phyloP scores from a whole-genome alignment of 1,140 invertebrate species.

The Brachionus asplanchnoidis region DNA sequence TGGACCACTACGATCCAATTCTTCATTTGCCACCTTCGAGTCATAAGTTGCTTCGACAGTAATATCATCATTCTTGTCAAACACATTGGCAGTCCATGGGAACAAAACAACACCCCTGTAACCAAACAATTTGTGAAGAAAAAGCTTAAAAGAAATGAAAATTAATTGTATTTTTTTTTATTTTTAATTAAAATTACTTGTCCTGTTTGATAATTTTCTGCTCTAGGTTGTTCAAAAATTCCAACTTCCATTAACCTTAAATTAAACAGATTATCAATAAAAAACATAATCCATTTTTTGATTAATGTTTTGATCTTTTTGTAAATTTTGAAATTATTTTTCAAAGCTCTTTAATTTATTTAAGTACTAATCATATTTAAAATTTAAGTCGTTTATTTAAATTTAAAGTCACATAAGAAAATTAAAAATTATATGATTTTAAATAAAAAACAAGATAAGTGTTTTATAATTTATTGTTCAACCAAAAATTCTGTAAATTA shows the following conservation, averaged over 20 bases:
- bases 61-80: conserved; percentile 61
- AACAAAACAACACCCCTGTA: conserved; percentile 90
- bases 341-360: no score
- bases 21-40: conserved; percentile 42
- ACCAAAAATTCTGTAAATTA: no score
- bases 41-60: conserved; percentile 19
- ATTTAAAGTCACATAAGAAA: no score
- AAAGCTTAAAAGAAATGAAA: conserved; percentile 60
- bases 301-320: background rate
- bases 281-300: background rate
- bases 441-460: no score
- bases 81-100: conserved; percentile 87
- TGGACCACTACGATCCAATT: conserved; percentile 40
- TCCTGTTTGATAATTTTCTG: conserved; percentile 32
- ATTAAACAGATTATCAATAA: background rate
- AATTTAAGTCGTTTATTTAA: no score
- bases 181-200: background rate
- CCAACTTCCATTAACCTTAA: conserved; percentile 37
- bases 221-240: background rate
- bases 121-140: conserved; percentile 88
- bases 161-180: background rate
- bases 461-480: no score
- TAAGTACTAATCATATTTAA: no score
- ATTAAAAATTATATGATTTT: no score
- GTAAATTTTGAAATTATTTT: background rate